A percentile compares a stretch with the other conserved stretches of the same genome.
phyloP scores from a whole-genome alignment of 37 sponge, comb jelly and placozoan genomes.

The Cladorhizidae sp. region DNA sequence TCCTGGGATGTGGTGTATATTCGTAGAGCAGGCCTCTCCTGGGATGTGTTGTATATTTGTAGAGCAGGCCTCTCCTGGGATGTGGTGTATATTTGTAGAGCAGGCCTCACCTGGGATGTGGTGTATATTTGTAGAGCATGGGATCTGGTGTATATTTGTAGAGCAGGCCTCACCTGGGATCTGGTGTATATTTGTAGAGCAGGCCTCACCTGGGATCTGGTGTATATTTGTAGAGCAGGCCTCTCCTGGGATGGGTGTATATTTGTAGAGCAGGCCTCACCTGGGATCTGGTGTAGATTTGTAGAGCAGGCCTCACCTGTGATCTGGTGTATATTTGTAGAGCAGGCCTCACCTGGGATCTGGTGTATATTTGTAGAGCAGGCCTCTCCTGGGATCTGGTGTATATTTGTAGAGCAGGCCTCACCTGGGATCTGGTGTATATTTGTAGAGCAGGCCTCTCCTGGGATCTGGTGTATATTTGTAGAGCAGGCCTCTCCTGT shows the following conservation, averaged over 20 bases:
- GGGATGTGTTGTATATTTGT: not conserved
- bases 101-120: not conserved
- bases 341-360: not conserved
- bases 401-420: not conserved
- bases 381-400: not conserved
- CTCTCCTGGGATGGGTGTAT: not conserved
- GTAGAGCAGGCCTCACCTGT: not conserved
- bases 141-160: not conserved
- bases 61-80: not conserved
- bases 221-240: not conserved
- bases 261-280: not conserved
- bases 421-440: not conserved
- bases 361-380: not conserved
- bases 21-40: not conserved
- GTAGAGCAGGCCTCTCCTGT: not conserved
- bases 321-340: not conserved
- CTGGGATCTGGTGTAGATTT: not conserved
- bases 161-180: not conserved
- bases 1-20: not conserved
- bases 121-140: too few species aligned
- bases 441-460: not conserved
- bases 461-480: not conserved
- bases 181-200: not conserved
- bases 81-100: not conserved
- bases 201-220: not conserved